Evolutionary conservation across 1,140 invertebrate genomes (phyloP).

Genomic region (Halesus radiatus): DNA sequence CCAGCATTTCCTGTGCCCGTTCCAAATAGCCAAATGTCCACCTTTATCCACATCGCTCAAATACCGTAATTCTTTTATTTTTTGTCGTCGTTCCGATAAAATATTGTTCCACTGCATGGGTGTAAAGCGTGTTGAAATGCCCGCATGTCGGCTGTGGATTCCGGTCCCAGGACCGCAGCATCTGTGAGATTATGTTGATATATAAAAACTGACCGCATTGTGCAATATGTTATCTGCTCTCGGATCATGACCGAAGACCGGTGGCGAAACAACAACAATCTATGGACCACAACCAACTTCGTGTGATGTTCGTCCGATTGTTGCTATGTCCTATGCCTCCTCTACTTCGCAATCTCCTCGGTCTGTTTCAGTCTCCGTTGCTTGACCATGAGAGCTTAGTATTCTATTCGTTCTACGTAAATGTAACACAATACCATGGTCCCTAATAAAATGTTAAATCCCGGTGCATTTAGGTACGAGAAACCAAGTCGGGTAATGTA

Average conservation of each 20-base stretch:
- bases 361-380: neutral
- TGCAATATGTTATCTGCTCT: slow-evolving; percentile 22
- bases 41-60: no score
- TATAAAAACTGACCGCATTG: slow-evolving; percentile 47
- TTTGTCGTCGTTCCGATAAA: no score
- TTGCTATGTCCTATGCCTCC: neutral
- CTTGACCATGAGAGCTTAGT: neutral
- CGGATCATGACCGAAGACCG: slow-evolving; percentile 11
- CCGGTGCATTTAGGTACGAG: no score
- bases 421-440: no score
- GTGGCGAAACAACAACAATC: slow-evolving; percentile 2
- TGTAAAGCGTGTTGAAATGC: neutral
- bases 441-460: no score
- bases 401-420: no score
- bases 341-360: slow-evolving; percentile 8
- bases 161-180: slow-evolving; percentile 15
- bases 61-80: no score
- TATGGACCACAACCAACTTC: neutral
- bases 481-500: no score
- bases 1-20: no score
- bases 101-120: no score
- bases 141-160: neutral
- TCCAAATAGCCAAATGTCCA: no score
- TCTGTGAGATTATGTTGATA: slow-evolving; percentile 54
- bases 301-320: slow-evolving; percentile 7